Evolutionary conservation across 2,888 invertebrate species (phyloP).

Genomic region (Hetaerina titia): DNA sequence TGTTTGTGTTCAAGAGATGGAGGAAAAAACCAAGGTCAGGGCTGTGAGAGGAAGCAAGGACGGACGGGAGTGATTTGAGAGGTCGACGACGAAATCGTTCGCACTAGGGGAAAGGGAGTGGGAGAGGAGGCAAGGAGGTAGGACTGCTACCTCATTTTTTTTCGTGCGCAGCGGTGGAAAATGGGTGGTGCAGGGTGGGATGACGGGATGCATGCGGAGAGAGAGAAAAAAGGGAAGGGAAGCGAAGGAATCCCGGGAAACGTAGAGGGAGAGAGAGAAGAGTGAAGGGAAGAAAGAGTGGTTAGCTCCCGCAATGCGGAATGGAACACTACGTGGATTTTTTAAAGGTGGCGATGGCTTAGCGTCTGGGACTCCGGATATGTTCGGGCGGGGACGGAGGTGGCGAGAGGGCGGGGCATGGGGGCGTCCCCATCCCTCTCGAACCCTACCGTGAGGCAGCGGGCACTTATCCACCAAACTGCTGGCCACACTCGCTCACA

Average conservation of each 20-base stretch:
- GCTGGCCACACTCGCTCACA: no score
- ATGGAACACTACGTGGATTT: background rate
- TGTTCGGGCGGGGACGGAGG: background rate
- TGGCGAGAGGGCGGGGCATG: background rate
- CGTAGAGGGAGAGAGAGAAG: background rate
- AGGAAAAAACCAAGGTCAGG: no score
- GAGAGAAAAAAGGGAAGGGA: background rate
- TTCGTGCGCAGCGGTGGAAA: background rate
- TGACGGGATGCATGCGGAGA: background rate
- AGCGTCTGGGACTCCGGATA: background rate
- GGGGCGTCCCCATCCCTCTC: background rate
- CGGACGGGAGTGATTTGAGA: no score
- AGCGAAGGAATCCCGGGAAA: background rate
- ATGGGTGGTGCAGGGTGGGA: background rate
- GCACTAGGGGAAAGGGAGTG: no score
- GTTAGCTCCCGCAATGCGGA: background rate
- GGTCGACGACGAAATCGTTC: no score
- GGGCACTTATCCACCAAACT: no score
- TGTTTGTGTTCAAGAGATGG: no score
- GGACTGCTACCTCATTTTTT: background rate
- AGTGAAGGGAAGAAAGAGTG: background rate
- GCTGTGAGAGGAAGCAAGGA: no score
- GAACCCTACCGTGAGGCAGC: no score
- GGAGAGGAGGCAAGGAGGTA: no score
- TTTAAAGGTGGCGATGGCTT: conserved; percentile 17